A percentile compares a stretch with the other conserved stretches of the same genome.
These are phyloP conservation scores for Antrozous pallidus DNA, from an alignment of 2,797 vertebrate genomes.

Conservation along the genomic window DNA sequence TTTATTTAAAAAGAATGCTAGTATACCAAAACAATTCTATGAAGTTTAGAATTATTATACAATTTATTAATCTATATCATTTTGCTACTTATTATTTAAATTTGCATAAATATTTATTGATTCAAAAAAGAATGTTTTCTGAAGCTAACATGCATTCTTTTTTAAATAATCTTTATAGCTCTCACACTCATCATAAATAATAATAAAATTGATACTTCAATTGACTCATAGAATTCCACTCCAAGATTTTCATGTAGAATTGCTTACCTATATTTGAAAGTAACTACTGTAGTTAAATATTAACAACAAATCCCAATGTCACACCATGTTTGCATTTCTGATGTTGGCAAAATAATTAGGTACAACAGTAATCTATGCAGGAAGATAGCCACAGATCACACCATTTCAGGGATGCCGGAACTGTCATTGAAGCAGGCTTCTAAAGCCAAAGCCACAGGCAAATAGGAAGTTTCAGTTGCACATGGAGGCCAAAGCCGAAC, in stretches of 20 bases:
- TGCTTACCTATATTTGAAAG: background rate
- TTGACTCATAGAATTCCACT: background rate
- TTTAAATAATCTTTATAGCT: background rate
- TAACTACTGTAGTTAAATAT: background rate
- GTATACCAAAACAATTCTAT: background rate
- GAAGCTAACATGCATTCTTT: background rate
- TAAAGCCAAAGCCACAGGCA: background rate
- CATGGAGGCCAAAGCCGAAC: background rate
- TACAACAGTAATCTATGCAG: background rate
- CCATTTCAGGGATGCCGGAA: background rate
- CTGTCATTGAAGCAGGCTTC: background rate
- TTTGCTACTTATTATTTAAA: background rate
- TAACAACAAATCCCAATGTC: background rate
- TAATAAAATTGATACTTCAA: background rate
- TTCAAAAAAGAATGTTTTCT: background rate
- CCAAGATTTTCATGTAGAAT: background rate
- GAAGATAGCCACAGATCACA: background rate
- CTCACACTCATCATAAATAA: background rate
- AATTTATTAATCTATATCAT: background rate
- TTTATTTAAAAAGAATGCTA: background rate
- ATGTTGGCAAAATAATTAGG: background rate
- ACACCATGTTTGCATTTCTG: background rate
- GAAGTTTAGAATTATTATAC: background rate
- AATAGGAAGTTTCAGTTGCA: background rate
- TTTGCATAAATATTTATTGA: background rate